Evolutionary conservation across 2,113 vertebrate genomes (phyloP).

Genomic region (Amphilophus citrinellus): DNA sequence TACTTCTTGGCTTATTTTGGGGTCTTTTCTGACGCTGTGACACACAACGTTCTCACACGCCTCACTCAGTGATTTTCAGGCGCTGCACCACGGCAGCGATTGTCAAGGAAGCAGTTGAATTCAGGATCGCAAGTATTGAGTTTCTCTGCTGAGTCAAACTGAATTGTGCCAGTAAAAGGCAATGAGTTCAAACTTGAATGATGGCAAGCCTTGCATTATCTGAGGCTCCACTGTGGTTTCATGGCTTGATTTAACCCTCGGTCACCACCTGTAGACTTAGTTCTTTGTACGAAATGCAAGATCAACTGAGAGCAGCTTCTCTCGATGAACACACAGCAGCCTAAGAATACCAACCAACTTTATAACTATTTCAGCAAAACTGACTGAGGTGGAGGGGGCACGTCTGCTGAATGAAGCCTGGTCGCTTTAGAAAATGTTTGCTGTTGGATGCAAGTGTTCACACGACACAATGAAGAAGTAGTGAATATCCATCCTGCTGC

Average conservation of each 20-base stretch:
- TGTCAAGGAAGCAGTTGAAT: background rate
- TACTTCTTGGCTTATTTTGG: background rate
- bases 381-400: no score
- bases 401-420: no score
- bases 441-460: no score
- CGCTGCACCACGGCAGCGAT: background rate
- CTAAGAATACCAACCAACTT: background rate
- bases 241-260: background rate
- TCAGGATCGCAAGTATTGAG: background rate
- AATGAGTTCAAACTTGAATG: background rate
- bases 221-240: no score
- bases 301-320: background rate
- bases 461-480: no score
- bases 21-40: background rate
- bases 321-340: background rate
- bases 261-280: background rate
- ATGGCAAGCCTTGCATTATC: background rate
- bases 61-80: background rate
- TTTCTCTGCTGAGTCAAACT: slow-evolving; percentile 3
- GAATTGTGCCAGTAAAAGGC: background rate
- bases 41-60: background rate
- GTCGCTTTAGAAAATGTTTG: no score
- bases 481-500: background rate
- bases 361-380: no score
- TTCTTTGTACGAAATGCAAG: background rate